Evolutionary conservation across 2,797 vertebrate species (phyloP).

Genomic region (Anguilla marmorata): DNA sequence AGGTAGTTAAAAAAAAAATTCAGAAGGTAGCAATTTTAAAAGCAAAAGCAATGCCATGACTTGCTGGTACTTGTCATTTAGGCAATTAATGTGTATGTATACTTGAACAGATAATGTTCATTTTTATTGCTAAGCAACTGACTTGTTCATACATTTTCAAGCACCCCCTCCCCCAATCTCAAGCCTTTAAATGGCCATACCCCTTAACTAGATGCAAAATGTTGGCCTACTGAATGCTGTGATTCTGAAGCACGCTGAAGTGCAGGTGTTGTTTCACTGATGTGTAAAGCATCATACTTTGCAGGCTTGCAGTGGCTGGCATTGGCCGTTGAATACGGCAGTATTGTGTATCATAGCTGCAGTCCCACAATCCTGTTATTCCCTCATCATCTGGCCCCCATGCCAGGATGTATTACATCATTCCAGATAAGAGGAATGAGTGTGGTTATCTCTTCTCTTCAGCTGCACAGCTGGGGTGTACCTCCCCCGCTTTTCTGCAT

Average conservation of each 20-base stretch:
- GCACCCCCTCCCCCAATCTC: constrained; percentile 24
- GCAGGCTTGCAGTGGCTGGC: constrained; percentile 38
- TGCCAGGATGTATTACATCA: constrained; percentile 83
- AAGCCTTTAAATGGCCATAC: constrained; percentile 48
- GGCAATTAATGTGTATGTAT: not conserved
- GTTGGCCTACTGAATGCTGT: constrained; percentile 57
- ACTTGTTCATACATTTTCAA: constrained; percentile 47
- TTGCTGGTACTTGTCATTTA: not conserved
- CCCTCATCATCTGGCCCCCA: constrained; percentile 72
- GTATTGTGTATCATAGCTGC: constrained; percentile 74
- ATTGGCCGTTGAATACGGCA: constrained; percentile 48
- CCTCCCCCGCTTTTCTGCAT: constrained; percentile 67
- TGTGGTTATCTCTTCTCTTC: constrained; percentile 84
- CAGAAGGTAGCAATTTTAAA: not conserved
- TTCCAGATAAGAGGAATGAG: constrained; percentile 84
- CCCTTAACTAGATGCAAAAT: constrained; percentile 38
- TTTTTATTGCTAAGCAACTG: constrained; percentile 45
- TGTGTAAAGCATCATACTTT: constrained; percentile 1
- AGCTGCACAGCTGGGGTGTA: constrained; percentile 80
- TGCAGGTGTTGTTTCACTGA: not conserved
- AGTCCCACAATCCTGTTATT: constrained; percentile 76
- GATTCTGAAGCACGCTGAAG: not conserved
- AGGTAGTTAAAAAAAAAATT: not conserved
- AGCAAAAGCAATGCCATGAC: not conserved
- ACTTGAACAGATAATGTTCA: constrained; percentile 28